phyloP scores from a whole-genome alignment of 1,140 invertebrate species.

The Ridgeia piscesae region DNA sequence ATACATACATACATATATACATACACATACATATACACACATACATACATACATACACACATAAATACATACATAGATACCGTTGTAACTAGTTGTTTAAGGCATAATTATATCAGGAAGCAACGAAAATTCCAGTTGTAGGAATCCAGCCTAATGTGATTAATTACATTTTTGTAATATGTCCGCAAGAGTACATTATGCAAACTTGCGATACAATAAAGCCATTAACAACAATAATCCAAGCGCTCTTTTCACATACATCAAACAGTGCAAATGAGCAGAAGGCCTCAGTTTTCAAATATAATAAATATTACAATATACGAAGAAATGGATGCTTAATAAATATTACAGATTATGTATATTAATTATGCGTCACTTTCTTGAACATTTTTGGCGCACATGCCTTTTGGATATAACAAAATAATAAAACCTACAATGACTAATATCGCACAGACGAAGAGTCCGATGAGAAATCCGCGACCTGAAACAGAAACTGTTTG shows the following conservation, averaged over 20 bases:
- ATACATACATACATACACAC: too few species aligned
- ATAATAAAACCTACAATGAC: background rate
- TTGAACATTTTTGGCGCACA: background rate
- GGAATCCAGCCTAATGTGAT: too few species aligned
- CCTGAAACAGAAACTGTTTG: background rate
- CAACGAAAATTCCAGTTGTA: too few species aligned
- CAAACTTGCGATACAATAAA: background rate
- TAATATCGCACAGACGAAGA: background rate
- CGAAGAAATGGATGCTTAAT: too few species aligned
- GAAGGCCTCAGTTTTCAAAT: background rate
- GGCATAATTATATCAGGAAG: too few species aligned
- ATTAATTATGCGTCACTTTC: background rate
- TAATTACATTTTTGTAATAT: too few species aligned
- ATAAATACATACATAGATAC: too few species aligned
- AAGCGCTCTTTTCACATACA: background rate
- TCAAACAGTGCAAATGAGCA: too few species aligned
- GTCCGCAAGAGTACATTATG: background rate
- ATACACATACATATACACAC: too few species aligned
- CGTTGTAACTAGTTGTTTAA: too few species aligned
- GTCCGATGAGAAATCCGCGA: background rate
- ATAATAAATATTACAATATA: background rate
- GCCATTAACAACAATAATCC: background rate
- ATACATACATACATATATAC: too few species aligned
- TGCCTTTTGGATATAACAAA: background rate
- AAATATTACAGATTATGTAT: background rate